A percentile compares a stretch with the other conserved stretches of the same genome.
Conservation (phyloP, 1,140 invertebrate genomes). For the Pseudomyrmex dendroicus region DNA sequence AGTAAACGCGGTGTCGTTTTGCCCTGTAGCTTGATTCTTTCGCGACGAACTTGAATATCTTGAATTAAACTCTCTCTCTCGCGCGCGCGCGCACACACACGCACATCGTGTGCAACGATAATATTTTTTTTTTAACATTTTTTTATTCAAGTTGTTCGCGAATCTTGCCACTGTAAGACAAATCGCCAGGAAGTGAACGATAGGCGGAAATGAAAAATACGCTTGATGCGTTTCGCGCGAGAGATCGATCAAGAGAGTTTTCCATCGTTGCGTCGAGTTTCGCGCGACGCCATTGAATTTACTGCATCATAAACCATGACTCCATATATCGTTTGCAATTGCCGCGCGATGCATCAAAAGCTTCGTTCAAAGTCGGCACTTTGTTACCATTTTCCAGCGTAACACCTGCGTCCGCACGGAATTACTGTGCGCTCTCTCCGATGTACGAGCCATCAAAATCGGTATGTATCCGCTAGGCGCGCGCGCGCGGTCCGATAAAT, state of each 20-base stretch:
- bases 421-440: neutral
- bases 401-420: conserved; percentile 40
- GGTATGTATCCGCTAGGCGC: neutral
- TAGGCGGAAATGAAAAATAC: neutral
- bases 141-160: neutral
- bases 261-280: neutral
- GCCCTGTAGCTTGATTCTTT: neutral
- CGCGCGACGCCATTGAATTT: conserved; percentile 47
- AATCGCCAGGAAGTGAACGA: neutral
- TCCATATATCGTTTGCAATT: conserved; percentile 48
- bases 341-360: conserved; percentile 54
- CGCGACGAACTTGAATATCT: neutral
- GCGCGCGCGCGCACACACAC: too few relatives aligned
- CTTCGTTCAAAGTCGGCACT: conserved; percentile 55
- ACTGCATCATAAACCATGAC: conserved; percentile 58
- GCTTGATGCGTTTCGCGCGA: conserved; percentile 1
- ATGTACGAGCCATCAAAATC: conserved; percentile 46
- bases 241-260: conserved; percentile 7
- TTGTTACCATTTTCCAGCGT: conserved; percentile 48
- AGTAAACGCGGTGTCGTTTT: conserved; percentile 1
- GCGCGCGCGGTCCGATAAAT: conserved; percentile 8
- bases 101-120: too few relatives aligned
- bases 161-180: neutral
- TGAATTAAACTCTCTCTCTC: neutral
- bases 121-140: too few relatives aligned